phyloP scores from a whole-genome alignment of 2,113 vertebrate species.

The Serinus canaria region DNA sequence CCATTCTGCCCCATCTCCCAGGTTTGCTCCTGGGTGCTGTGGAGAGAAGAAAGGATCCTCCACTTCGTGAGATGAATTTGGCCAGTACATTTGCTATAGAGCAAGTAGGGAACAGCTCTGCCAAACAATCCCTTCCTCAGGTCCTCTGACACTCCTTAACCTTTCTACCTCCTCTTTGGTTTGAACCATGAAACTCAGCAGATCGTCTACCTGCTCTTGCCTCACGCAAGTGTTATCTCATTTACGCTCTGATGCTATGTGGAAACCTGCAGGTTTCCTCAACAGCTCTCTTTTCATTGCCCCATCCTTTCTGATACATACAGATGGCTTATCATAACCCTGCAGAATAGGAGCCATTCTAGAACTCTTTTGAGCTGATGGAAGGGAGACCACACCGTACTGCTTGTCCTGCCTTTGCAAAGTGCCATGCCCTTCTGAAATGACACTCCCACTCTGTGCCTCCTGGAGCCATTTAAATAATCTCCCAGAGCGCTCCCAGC shows the following conservation, averaged over 20 bases:
- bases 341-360: not conserved
- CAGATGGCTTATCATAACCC: not conserved
- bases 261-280: not conserved
- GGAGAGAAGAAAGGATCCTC: not conserved
- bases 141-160: not conserved
- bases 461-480: not conserved
- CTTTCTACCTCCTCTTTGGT: not conserved
- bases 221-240: not conserved
- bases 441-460: not conserved
- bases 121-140: not conserved
- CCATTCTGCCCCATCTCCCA: not conserved
- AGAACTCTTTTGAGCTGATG: not conserved
- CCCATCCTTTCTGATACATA: not conserved
- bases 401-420: accelerated
- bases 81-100: not conserved
- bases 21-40: not conserved
- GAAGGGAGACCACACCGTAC: accelerated
- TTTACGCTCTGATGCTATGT: accelerated
- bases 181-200: not conserved
- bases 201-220: too few species aligned
- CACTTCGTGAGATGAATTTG: not conserved
- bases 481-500: accelerated
- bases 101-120: not conserved
- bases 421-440: not conserved
- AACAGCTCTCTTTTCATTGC: not conserved